These are phyloP conservation scores for Stigmatopora nigra DNA, from an alignment of 2,113 vertebrate genomes.

Conservation along the genomic window DNA sequence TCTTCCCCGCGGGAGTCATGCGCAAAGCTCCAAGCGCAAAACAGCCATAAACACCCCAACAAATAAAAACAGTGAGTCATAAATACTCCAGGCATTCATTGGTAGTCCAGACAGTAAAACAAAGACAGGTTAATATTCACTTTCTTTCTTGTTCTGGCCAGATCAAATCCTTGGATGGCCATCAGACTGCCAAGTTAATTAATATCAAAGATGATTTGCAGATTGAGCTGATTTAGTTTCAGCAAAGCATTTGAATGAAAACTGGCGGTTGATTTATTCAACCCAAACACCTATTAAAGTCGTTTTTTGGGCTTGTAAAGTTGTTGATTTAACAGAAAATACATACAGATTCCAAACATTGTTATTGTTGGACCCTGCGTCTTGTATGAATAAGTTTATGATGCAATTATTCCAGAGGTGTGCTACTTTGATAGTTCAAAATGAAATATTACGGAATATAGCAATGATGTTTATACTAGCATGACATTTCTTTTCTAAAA, in stretches of 20 bases:
- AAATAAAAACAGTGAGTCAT: neutral
- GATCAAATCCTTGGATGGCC: neutral
- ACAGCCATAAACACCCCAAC: neutral
- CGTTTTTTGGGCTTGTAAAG: neutral
- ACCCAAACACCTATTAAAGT: neutral
- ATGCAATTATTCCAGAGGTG: neutral
- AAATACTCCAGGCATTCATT: constrained; percentile 3
- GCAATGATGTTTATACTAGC: neutral
- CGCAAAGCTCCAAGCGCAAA: neutral
- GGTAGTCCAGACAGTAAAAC: neutral
- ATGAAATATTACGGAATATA: neutral
- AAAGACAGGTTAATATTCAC: neutral
- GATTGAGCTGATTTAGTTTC: neutral
- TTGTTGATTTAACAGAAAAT: neutral
- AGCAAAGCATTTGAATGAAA: neutral
- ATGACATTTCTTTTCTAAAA: neutral
- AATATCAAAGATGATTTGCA: neutral
- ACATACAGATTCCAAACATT: neutral
- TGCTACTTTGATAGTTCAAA: neutral
- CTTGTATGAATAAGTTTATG: neutral
- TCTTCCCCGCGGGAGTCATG: neutral
- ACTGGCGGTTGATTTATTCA: neutral
- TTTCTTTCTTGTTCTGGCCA: neutral
- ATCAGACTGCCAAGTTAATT: neutral
- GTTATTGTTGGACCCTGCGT: neutral